These are phyloP conservation scores for Oceanites oceanicus DNA, from an alignment of 2,113 vertebrate genomes.

Conservation along the genomic window DNA sequence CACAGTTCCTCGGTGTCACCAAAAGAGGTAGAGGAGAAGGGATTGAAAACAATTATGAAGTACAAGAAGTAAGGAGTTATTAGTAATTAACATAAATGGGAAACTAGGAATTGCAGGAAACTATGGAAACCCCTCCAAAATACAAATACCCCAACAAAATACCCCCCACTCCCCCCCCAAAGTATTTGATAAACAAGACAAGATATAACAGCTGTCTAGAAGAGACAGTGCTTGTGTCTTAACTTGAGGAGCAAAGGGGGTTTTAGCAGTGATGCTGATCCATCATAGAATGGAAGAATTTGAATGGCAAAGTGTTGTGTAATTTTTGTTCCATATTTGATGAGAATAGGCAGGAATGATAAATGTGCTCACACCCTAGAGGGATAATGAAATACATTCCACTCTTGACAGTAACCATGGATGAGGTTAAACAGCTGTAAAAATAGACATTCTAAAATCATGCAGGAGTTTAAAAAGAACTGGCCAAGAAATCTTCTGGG, in stretches of 20 bases:
- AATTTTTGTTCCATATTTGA: constrained; percentile 58
- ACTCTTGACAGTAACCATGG: not conserved
- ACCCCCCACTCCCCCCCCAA: fast-evolving
- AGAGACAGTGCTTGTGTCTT: not conserved
- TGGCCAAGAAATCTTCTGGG: not conserved
- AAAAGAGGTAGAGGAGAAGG: not conserved
- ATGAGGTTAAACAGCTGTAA: constrained; percentile 42
- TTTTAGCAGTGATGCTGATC: not conserved
- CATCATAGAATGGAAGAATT: not conserved
- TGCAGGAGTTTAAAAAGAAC: not conserved
- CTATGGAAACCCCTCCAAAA: not conserved
- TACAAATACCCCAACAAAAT: not conserved
- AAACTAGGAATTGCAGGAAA: not conserved
- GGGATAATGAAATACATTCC: not conserved
- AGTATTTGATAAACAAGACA: not conserved
- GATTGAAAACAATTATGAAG: not conserved
- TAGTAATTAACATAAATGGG: not conserved
- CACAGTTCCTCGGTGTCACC: not conserved
- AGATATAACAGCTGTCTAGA: not conserved
- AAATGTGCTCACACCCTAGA: constrained; percentile 9
- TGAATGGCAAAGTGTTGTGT: constrained; percentile 46
- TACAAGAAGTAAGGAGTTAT: not conserved
- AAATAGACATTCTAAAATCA: constrained; percentile 20
- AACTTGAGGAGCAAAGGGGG: not conserved
- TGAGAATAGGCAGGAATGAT: constrained; percentile 33